Percentiles rank a stretch among this genome's conserved stretches.
Conservation (phyloP, 2,888 invertebrate genomes). For the Phragmatobia fuliginosa region DNA sequence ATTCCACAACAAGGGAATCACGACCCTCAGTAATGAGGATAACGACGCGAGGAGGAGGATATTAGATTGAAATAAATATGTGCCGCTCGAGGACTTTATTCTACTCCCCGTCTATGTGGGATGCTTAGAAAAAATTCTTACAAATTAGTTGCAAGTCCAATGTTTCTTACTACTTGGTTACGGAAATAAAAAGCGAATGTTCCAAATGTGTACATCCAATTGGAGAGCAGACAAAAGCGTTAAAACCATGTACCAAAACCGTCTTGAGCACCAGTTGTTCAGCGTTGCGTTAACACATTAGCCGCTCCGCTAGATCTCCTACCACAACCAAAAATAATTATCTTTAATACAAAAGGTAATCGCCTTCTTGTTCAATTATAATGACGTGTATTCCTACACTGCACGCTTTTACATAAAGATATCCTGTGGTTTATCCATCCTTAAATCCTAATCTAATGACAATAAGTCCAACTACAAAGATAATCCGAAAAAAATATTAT, state of each 20-base stretch:
- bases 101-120: neutral
- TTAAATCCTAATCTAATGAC: neutral
- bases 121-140: no score
- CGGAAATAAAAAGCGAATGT: neutral
- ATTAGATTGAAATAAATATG: neutral
- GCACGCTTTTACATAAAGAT: neutral
- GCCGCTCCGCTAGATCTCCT: neutral
- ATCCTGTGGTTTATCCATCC: neutral
- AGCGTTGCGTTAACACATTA: constrained; percentile 1
- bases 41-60: no score
- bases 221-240: neutral
- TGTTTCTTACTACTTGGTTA: neutral
- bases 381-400: neutral
- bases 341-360: neutral
- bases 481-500: neutral
- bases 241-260: neutral
- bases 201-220: neutral
- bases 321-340: neutral
- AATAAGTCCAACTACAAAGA: neutral
- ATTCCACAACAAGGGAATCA: no score
- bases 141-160: neutral
- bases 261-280: neutral
- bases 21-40: no score
- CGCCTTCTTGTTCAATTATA: neutral
- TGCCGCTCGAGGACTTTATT: neutral